Evolutionary conservation across 2,888 invertebrate genomes (phyloP).

Genomic region (Gari tellinella): DNA sequence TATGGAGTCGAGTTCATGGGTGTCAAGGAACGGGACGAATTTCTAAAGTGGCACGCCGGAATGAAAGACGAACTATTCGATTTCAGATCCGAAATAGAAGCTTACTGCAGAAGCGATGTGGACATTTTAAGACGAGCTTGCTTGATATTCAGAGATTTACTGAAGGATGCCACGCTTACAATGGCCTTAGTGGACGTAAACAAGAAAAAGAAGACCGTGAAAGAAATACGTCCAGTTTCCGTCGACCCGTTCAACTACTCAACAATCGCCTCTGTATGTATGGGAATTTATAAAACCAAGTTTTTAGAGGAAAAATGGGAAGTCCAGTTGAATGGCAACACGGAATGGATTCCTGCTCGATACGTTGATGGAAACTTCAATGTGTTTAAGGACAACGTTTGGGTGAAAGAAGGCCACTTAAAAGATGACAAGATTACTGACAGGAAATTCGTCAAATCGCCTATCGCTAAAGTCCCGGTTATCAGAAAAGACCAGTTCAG

Average conservation of each 20-base stretch:
- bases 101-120: constrained; percentile 40
- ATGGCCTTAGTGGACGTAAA: neutral
- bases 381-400: constrained; percentile 2
- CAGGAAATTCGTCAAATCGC: constrained; percentile 25
- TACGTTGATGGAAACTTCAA: constrained; percentile 22
- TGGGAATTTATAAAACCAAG: constrained; percentile 35
- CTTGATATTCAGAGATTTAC: constrained; percentile 33
- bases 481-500: constrained; percentile 33
- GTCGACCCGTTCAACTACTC: constrained; percentile 38
- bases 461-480: constrained; percentile 43
- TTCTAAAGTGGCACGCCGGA: constrained; percentile 17
- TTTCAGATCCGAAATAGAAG: constrained; percentile 29
- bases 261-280: constrained; percentile 48
- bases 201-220: constrained; percentile 3
- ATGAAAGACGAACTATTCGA: constrained; percentile 16
- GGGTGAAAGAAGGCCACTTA: constrained; percentile 19
- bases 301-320: constrained; percentile 42
- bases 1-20: constrained; percentile 33
- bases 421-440: constrained; percentile 2
- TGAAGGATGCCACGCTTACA: constrained; percentile 16
- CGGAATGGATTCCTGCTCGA: constrained; percentile 28
- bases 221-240: constrained; percentile 22
- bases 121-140: constrained; percentile 41
- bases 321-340: constrained; percentile 20
- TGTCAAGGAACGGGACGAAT: constrained; percentile 10